phyloP scores from a whole-genome alignment of 1,140 invertebrate species.

The Lucilia sericata region DNA sequence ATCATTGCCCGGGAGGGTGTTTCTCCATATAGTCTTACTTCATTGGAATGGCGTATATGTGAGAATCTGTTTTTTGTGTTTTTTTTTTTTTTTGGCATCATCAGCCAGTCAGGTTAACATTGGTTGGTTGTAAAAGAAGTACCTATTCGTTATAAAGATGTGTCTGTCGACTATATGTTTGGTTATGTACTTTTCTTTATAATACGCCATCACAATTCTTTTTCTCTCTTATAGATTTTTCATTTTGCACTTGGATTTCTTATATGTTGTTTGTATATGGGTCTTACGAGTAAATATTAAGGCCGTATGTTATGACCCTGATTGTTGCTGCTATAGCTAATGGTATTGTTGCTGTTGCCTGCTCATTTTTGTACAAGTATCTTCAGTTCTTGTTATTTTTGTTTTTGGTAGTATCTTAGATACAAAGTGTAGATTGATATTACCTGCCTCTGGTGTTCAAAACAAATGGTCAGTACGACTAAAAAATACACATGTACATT shows the following conservation, averaged over 20 bases:
- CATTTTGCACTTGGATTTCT: conserved; percentile 36
- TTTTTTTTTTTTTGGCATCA: no score
- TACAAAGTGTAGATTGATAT: conserved; percentile 66
- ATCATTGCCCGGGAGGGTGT: conserved; percentile 67
- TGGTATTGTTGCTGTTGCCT: conserved; percentile 48
- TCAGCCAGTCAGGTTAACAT: conserved; percentile 16
- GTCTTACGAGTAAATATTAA: not conserved
- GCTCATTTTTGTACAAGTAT: conserved; percentile 1
- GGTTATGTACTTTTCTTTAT: not conserved
- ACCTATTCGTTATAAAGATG: not conserved
- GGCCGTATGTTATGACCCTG: not conserved
- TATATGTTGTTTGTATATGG: conserved; percentile 30
- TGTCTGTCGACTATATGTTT: not conserved
- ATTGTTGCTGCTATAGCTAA: conserved; percentile 14
- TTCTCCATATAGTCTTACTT: conserved; percentile 47
- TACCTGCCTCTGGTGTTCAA: conserved; percentile 66
- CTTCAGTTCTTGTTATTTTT: conserved; percentile 19
- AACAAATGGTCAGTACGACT: conserved; percentile 45
- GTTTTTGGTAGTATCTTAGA: conserved; percentile 50
- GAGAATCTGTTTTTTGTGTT: not conserved
- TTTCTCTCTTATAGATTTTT: conserved; percentile 27
- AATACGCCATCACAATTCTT: conserved; percentile 9
- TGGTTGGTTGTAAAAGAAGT: not conserved
- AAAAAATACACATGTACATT: not conserved
- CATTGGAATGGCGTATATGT: not conserved